Conservation (phyloP, 2,113 vertebrate genomes). For the Bos indicus region DNA sequence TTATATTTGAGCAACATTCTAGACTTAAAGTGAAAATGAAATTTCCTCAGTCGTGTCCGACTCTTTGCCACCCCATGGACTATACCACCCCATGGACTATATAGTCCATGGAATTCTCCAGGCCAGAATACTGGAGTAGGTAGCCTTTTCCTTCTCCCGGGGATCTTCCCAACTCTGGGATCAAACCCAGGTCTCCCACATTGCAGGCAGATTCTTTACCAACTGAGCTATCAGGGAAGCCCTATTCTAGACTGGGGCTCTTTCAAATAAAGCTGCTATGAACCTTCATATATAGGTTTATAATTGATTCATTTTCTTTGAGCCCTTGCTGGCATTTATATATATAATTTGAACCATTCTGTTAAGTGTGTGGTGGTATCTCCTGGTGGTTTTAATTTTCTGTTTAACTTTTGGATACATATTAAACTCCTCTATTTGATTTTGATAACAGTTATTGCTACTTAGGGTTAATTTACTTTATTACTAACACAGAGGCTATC, state of each 20-base stretch:
- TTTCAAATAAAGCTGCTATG: background rate
- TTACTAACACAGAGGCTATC: background rate
- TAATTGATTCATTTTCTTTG: background rate
- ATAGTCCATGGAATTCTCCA: background rate
- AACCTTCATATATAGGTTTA: background rate
- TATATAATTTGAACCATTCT: background rate
- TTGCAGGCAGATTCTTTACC: background rate
- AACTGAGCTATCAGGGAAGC: background rate
- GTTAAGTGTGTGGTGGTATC: background rate
- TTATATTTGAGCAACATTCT: background rate
- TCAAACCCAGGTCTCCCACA: background rate
- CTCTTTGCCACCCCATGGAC: background rate
- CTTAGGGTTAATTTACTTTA: background rate
- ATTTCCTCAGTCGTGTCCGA: background rate
- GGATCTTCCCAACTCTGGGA: background rate
- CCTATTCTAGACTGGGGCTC: background rate
- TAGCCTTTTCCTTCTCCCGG: background rate
- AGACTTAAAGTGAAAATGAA: background rate
- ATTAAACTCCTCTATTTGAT: background rate
- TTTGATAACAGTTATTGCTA: background rate
- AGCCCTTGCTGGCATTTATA: background rate
- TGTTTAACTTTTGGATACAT: background rate
- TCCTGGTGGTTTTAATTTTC: background rate
- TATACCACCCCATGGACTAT: background rate
- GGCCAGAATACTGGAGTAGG: background rate